These are phyloP conservation scores for Colius striatus DNA, from an alignment of 2,113 vertebrate genomes.

Conservation along the genomic window DNA sequence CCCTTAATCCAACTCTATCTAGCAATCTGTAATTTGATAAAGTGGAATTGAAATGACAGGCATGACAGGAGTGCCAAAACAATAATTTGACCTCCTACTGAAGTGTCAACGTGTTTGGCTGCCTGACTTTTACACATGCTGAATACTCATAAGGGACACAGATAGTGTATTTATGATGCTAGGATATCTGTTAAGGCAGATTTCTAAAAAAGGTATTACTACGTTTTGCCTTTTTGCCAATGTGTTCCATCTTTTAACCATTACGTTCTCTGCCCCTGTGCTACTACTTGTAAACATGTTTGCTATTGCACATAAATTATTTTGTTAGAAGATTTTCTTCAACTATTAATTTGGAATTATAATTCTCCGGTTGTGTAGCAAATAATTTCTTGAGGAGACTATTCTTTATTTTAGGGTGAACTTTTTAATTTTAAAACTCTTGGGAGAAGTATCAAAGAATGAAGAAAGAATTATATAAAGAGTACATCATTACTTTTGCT, in stretches of 20 bases:
- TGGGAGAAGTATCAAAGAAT: neutral
- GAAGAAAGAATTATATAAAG: neutral
- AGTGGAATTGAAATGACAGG: slow-evolving; percentile 72
- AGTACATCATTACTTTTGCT: neutral
- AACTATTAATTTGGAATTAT: neutral
- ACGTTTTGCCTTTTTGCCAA: neutral
- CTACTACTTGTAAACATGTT: neutral
- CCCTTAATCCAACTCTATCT: slow-evolving; percentile 54
- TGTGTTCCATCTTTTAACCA: neutral
- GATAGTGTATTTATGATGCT: neutral
- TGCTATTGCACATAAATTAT: neutral
- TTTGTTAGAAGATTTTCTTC: neutral
- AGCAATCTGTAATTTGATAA: slow-evolving; percentile 74
- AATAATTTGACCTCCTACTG: slow-evolving; percentile 65
- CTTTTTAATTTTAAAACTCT: neutral
- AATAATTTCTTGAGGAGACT: neutral
- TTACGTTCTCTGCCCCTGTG: neutral
- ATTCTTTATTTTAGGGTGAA: neutral
- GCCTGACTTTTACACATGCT: neutral
- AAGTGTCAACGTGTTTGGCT: slow-evolving; percentile 28
- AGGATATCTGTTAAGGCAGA: neutral
- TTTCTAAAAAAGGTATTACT: neutral
- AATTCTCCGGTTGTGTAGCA: neutral
- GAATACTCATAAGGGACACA: neutral
- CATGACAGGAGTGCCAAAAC: slow-evolving; percentile 71